Evolutionary conservation across 2,888 invertebrate species (phyloP).

Genomic region (Dione vanillae): DNA sequence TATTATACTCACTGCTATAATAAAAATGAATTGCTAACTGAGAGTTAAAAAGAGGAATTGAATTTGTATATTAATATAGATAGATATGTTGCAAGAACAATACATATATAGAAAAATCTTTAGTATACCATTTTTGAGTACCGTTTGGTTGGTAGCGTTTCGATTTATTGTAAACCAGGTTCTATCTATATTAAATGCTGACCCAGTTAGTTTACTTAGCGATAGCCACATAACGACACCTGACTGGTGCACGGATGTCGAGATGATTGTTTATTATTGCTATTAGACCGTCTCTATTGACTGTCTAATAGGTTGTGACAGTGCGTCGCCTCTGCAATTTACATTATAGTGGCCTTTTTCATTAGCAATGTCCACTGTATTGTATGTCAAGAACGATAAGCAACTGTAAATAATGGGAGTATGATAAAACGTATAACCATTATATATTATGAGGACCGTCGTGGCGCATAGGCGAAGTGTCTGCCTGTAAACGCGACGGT

Average conservation of each 20-base stretch:
- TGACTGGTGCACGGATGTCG: conserved; percentile 33
- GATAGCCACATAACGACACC: conserved; percentile 40
- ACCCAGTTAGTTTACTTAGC: conserved; percentile 42
- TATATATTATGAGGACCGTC: too few species aligned
- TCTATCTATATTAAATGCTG: conserved; percentile 28
- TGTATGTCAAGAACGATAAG: conserved; percentile 2
- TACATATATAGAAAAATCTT: too few species aligned
- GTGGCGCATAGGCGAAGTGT: too few species aligned
- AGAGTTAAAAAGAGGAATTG: too few species aligned
- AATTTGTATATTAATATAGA: too few species aligned
- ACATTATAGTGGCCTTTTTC: conserved; percentile 25
- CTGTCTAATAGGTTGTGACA: conserved; percentile 30
- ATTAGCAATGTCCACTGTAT: conserved; percentile 16
- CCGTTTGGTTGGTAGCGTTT: background rate
- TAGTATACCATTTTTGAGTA: too few species aligned
- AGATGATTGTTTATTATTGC: conserved; percentile 41
- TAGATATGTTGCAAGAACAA: too few species aligned
- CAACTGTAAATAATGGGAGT: background rate
- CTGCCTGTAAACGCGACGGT: too few species aligned
- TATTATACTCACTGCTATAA: too few species aligned
- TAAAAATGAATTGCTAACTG: too few species aligned
- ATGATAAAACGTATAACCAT: background rate
- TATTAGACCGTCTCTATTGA: conserved; percentile 33
- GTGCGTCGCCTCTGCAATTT: conserved; percentile 16
- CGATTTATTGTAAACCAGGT: conserved; percentile 14